Evolutionary conservation across 2,797 vertebrate species (phyloP).

Genomic region (Bufotes viridis): DNA sequence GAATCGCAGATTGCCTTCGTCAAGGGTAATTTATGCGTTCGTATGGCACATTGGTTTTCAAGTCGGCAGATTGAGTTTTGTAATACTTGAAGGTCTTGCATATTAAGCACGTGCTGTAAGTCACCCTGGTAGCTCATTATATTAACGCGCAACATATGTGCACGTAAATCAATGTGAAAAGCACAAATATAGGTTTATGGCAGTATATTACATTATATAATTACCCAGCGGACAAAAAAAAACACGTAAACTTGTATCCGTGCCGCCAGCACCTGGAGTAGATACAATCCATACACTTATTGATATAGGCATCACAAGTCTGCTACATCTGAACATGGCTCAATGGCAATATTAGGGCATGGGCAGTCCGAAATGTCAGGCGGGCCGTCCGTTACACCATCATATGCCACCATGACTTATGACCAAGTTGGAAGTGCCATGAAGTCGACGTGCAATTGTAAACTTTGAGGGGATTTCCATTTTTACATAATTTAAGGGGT

Average conservation of each 20-base stretch:
- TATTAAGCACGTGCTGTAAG: constrained; percentile 76
- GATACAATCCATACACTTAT: too few species aligned
- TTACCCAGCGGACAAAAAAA: background rate
- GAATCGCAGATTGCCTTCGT: constrained; percentile 7
- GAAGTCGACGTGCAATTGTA: background rate
- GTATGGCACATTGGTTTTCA: background rate
- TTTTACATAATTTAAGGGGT: too few species aligned
- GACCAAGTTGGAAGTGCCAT: background rate
- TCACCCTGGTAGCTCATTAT: constrained; percentile 69
- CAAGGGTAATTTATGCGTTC: constrained; percentile 26
- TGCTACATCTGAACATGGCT: too few species aligned
- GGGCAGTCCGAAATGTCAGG: too few species aligned
- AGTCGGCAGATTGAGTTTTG: background rate
- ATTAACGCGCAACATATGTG: constrained; percentile 19
- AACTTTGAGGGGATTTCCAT: background rate
- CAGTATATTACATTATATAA: background rate
- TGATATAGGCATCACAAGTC: too few species aligned
- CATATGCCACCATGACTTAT: too few species aligned
- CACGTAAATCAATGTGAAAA: background rate
- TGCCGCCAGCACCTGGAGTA: too few species aligned
- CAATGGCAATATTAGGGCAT: too few species aligned
- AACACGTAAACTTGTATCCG: too few species aligned
- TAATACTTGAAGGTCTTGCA: constrained; percentile 6
- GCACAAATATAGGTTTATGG: background rate
- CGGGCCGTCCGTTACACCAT: too few species aligned